These are phyloP conservation scores for Agapornis roseicollis DNA, from an alignment of 2,113 vertebrate genomes.

Conservation along the genomic window DNA sequence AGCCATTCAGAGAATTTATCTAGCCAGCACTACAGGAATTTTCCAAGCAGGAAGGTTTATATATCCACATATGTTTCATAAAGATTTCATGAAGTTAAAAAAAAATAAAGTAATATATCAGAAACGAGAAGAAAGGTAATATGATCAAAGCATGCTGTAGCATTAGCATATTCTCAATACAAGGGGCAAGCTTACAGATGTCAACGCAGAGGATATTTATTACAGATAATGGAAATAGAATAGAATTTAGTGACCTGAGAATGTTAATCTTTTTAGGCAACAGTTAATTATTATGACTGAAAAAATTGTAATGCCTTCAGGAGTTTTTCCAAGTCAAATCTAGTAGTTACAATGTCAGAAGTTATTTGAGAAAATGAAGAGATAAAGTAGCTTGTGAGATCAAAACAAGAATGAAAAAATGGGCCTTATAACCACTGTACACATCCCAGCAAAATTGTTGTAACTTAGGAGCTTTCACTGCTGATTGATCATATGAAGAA, in stretches of 20 bases:
- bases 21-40: not conserved
- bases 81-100: not conserved
- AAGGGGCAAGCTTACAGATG: not conserved
- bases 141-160: not conserved
- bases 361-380: not conserved
- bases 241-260: not conserved
- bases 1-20: conserved; percentile 7
- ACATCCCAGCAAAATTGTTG: not conserved
- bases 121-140: not conserved
- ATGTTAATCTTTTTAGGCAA: not conserved
- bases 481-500: not conserved
- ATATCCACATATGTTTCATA: not conserved
- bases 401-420: not conserved
- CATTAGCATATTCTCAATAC: not conserved
- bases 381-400: not conserved
- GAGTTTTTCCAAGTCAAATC: not conserved
- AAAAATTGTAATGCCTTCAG: not conserved
- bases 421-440: not conserved
- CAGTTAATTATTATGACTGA: not conserved
- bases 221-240: not conserved
- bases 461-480: not conserved
- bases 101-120: not conserved
- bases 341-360: not conserved
- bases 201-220: not conserved
- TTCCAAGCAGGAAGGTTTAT: not conserved